Base-by-base conservation (phyloP, 2,113 vertebrate genomes). In the Caloenas nicobarica region DNA sequence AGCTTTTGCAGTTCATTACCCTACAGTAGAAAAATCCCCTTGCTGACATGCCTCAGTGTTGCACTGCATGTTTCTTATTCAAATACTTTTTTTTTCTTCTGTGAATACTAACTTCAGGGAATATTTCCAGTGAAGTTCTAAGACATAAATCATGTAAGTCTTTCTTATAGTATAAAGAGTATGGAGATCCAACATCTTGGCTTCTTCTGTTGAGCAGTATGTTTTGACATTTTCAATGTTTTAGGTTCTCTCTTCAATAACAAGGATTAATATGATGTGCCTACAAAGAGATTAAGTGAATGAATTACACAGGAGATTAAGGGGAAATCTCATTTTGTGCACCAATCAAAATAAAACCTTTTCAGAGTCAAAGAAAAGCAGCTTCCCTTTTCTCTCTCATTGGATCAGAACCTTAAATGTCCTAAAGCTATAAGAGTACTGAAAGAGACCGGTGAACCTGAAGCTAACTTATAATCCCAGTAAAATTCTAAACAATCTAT, bases 291-390 rank as follows among this genome's bases (percentile, higher is more conserved):
- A 96, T 96, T 96, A 93, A 1, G 5, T 95, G 86, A 96, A 88
- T 58, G 79, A 96, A 96, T 97, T 96, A 89, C 90, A 87, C 1
- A 5, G 74, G 71, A 82, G 96, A 97, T 97, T 96, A 97, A 58
- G 51, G 38, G 31, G 26, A 95, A 92, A 93, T 96, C 93, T 94
- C 84, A 82, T 97, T 96, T 82, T 3, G 29, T 38, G n/a, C 12
- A 10, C 40, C 46, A 91, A 95, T 96, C 94, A 96, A 83, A 93
- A 94, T 87, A 95, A 95, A 96, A 72, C 53, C 89, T 91, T 89
- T 78, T 42, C 68, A 5, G 11, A 72, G 73, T 89, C 85, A 74
- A 33, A 89, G 34, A 56, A 86, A 88, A 86, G 7, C 81, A 60
- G 51, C 48, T n/a, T 68, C 38, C 72, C 56, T 70, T 77, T 76